Percentiles rank a stretch among this genome's conserved stretches.
Conservation (phyloP, 2,888 invertebrate genomes). For the Macrosoma leucophasiata region DNA sequence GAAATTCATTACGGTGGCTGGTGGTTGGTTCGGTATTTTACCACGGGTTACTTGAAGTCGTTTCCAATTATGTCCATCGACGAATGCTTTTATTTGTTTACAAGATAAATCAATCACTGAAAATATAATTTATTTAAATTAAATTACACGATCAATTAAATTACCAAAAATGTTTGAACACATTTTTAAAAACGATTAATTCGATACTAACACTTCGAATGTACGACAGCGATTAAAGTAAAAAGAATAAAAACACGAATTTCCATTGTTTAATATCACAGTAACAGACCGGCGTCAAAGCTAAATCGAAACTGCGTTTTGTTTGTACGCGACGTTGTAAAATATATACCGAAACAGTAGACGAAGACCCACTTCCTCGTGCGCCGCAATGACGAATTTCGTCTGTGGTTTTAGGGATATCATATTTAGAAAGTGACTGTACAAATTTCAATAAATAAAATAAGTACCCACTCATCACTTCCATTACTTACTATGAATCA, state of each 20-base stretch:
- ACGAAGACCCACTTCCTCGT: too few relatives aligned
- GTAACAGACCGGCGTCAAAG: constrained; percentile 16
- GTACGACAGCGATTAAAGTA: constrained; percentile 27
- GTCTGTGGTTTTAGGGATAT: too few relatives aligned
- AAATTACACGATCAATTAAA: constrained; percentile 2
- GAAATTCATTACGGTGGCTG: constrained; percentile 37
- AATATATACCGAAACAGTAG: too few relatives aligned
- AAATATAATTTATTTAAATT: constrained; percentile 10
- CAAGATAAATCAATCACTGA: constrained; percentile 36
- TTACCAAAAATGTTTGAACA: too few relatives aligned
- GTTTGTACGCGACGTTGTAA: too few relatives aligned
- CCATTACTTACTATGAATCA: too few relatives aligned
- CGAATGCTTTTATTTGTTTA: constrained; percentile 32
- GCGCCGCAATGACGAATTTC: too few relatives aligned
- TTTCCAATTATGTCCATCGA: constrained; percentile 37
- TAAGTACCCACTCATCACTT: too few relatives aligned
- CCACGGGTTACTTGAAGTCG: constrained; percentile 33
- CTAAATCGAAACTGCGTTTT: constrained; percentile 25
- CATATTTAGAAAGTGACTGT: too few relatives aligned
- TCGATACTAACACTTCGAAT: constrained; percentile 36
- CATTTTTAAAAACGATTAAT: constrained; percentile 4
- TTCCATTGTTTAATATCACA: constrained; percentile 39
- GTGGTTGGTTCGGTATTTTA: constrained; percentile 32
- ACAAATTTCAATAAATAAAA: too few relatives aligned
- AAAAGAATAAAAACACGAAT: constrained; percentile 37